phyloP scores from a whole-genome alignment of 92 coral and sea anemone genomes.

The Meandrina meandrites region DNA sequence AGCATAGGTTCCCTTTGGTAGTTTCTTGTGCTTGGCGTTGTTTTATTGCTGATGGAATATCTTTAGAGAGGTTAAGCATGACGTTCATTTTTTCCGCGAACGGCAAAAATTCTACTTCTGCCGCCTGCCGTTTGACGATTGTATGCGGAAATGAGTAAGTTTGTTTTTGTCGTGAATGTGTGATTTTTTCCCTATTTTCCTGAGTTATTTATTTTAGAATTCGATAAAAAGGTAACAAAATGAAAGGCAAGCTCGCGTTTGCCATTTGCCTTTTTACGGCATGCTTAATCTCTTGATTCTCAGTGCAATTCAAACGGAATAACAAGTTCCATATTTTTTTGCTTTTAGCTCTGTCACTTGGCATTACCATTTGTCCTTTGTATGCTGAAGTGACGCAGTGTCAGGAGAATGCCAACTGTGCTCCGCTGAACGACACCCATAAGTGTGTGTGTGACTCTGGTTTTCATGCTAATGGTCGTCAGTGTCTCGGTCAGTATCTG shows the following conservation, averaged over 20 bases:
- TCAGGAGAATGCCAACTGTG: slow-evolving; percentile 26
- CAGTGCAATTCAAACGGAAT: not conserved
- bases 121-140: too few species aligned
- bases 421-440: not conserved
- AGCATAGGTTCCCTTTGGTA: not conserved
- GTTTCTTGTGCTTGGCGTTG: not conserved
- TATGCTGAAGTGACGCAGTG: slow-evolving; percentile 22
- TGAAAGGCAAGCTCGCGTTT: too few species aligned
- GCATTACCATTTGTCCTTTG: slow-evolving; percentile 12
- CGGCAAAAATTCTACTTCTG: too few species aligned
- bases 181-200: too few species aligned
- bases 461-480: not conserved
- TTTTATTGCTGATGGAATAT: not conserved
- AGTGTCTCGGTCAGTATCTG: not conserved
- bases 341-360: slow-evolving; percentile 15
- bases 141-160: too few species aligned
- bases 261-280: too few species aligned
- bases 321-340: not conserved
- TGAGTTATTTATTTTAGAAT: too few species aligned
- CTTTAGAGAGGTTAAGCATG: too few species aligned
- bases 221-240: too few species aligned
- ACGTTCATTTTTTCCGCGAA: too few species aligned
- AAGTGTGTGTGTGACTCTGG: slow-evolving; percentile 25
- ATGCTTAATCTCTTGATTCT: too few species aligned
- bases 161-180: too few species aligned